Base-by-base conservation (phyloP, 2,888 invertebrate species). In the Matsumyia berberina region DNA sequence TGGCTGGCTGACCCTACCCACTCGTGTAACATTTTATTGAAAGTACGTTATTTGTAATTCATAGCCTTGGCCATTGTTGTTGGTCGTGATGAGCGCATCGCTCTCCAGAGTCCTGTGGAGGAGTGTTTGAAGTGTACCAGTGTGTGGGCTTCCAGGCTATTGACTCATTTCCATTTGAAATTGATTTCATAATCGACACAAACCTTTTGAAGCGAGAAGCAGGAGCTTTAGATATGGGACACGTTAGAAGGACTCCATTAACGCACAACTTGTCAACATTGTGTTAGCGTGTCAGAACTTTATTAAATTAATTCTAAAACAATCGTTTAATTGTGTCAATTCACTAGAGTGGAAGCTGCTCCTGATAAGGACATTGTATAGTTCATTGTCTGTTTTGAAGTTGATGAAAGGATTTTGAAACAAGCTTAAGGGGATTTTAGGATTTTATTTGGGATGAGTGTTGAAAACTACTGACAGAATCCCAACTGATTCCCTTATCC, bases 291-390 rank as follows among this genome's bases (percentile, higher is more conserved):
- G 60, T 53, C 39, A 39, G 31, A 49, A 62, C 57, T 37, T 66
- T 70, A 64, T 70, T 42, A 35, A 57, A 46, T 70, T 70, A 82
- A 62, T 29, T 42, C 64, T 9, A 60, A 15, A 53, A 53, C 64
- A 76, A 76, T 70, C 44, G 58, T 64, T 64, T 60, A 82, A 70
- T 81, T 70, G 42, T 24, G n/a, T 1, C 17, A 57, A 49, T 42
- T 46, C 46, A 15, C 19, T 11, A 33, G 31, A 17, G n/a, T 60
- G 49, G 53, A 49, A 35, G 44, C 55, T 35, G 29, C 33, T 62
- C 19, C 39, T 74, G 80, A 80, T 74, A 74, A 57, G 44, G 39
- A 31, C 46, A 66, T 79, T 79, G 58, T 79, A 58, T 31, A 58
- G 67, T 17, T 19, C n/a, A 46, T 57, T 33, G 19, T 69, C 33